Percentiles rank a stretch among this genome's conserved stretches.
phyloP scores from a whole-genome alignment of 2,113 vertebrate species.

The Daboia siamensis region DNA sequence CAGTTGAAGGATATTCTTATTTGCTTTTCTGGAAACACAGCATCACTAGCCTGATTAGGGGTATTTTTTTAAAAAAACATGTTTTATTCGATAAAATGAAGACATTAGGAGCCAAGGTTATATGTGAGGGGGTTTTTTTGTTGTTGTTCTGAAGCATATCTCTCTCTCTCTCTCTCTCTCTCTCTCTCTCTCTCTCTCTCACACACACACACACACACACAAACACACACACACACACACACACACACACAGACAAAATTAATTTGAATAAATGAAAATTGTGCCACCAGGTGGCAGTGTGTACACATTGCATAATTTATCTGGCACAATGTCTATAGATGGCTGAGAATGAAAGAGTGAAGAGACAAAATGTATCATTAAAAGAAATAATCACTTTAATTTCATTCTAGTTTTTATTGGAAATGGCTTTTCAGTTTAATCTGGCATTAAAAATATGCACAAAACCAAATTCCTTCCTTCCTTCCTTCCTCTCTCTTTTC shows the following conservation, averaged over 20 bases:
- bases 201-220: no score
- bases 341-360: neutral
- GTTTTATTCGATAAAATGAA: neutral
- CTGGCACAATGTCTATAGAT: neutral
- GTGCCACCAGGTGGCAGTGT: constrained; percentile 63
- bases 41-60: neutral
- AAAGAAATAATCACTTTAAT: neutral
- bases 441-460: neutral
- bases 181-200: no score
- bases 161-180: no score
- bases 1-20: neutral
- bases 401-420: neutral
- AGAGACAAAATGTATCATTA: neutral
- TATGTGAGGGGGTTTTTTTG: neutral
- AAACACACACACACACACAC: no score
- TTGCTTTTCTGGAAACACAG: neutral
- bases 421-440: neutral
- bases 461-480: neutral
- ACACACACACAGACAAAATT: no score
- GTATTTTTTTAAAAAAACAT: neutral
- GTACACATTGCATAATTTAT: constrained; percentile 7
- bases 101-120: neutral
- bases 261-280: neutral
- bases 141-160: neutral
- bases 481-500: no score